Base-by-base conservation (phyloP, 2,113 vertebrate genomes). In the Istiophorus platypterus region DNA sequence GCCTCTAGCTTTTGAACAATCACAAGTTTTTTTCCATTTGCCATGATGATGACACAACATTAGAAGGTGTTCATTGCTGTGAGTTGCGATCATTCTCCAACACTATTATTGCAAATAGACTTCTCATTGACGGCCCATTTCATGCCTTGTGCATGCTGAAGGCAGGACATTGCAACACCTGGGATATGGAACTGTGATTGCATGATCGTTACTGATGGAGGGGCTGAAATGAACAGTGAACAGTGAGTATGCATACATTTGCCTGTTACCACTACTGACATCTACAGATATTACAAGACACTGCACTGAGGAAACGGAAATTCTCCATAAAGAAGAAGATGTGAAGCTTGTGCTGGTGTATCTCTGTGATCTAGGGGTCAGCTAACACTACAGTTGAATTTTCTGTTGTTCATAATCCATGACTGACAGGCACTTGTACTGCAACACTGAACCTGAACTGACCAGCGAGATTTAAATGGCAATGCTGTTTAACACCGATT, bases 51-150 rank as follows among this genome's bases (percentile, higher is more conserved):
- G 45, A 72, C 52, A 27, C 5, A 2, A 34, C 76, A 70, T 76
- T 78, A 85, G n/a, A 67, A 69, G 24, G 18, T 24, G 18, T 76
- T 72, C 56, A 51, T 59, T 66, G 45, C 59, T 39, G 26, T 42
- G 34, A 42, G 45, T 45, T 54, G 54, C 22, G 31, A 51, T 84
- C 70, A 65, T 68, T 77, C 37, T 82, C 68, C 18, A 15, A 49
- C 47, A 26, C 70, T 73, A 54, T 13, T 87, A 64, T 18, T 8
- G 7, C 64, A 63, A 74, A 79, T 26, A 37, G 72, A 65, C 72
- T 73, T 39, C 42, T 82, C 63, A 42, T 65, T 45, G 52, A 62
- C 52, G 58, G 54, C 17, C 79, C 59, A 72, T 85, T 87, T 75
- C 70, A 81, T 79, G 72, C 63, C 45, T 34, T 58, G 41, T 42